phyloP scores from a whole-genome alignment of 2,113 vertebrate genomes.

The Gallinago media region DNA sequence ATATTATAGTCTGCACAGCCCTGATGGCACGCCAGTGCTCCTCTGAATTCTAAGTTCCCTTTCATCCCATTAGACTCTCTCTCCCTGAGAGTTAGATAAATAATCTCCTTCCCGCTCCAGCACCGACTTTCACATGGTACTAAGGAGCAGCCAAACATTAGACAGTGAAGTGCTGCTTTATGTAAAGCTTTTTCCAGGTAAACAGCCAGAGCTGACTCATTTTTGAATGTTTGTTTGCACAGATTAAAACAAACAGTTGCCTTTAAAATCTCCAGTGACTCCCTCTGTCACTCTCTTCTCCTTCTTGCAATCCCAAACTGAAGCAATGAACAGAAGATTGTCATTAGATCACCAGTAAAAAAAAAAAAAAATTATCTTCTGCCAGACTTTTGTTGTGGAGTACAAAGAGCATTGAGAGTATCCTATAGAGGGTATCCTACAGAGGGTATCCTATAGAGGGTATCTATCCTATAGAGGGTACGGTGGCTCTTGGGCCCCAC shows the following conservation, averaged over 20 bases:
- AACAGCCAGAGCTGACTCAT: not conserved
- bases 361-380: not conserved
- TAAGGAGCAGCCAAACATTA: not conserved
- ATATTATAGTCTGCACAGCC: not conserved
- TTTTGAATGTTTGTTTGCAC: constrained; percentile 17
- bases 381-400: not conserved
- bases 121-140: not conserved
- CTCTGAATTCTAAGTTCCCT: not conserved
- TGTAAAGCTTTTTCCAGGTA: not conserved
- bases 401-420: not conserved
- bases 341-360: not conserved
- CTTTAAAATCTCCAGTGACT: not conserved
- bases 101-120: not conserved
- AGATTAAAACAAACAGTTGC: not conserved
- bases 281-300: not conserved
- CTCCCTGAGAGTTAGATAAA: not conserved
- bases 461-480: no score
- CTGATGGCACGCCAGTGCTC: not conserved
- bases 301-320: not conserved
- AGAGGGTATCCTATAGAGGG: no score
- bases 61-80: not conserved
- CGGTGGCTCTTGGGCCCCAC: not conserved
- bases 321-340: not conserved
- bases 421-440: no score
- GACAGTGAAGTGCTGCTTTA: not conserved